These are phyloP conservation scores for Drosophila burlai DNA, from an alignment of 1,140 invertebrate species.

Conservation along the genomic window DNA sequence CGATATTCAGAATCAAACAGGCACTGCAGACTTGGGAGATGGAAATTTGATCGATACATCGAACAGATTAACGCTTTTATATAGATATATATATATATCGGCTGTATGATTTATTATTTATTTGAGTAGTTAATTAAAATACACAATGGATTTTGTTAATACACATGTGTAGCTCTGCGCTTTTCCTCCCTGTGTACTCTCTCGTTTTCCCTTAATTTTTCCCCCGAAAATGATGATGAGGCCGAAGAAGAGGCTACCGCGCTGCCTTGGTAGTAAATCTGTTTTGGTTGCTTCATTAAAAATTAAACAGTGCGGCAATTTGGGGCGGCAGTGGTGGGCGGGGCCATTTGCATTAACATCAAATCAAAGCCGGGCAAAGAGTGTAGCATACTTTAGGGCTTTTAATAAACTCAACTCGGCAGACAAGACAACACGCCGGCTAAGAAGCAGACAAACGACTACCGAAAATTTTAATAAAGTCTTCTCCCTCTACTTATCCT, in stretches of 20 bases:
- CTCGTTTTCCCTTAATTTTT: neutral
- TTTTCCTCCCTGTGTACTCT: neutral
- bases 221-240: conserved; percentile 31
- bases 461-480: conserved; percentile 67
- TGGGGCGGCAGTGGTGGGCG: conserved; percentile 7
- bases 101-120: neutral
- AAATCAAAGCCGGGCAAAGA: conserved; percentile 65
- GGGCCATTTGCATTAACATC: conserved; percentile 74
- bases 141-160: neutral
- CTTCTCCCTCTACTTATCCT: conserved; percentile 5
- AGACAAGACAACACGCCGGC: conserved; percentile 26
- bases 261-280: conserved; percentile 70
- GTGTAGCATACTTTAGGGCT: conserved; percentile 42
- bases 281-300: conserved; percentile 73
- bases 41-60: neutral
- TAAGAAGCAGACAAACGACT: conserved; percentile 45
- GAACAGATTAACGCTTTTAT: neutral
- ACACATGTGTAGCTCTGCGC: neutral
- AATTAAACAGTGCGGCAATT: conserved; percentile 68
- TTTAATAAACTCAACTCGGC: conserved; percentile 65
- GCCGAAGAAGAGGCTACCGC: conserved; percentile 15
- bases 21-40: neutral
- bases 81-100: neutral
- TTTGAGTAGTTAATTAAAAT: neutral
- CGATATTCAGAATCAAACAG: neutral